Conservation (phyloP, 2,113 vertebrate genomes). For the Willisornis vidua region DNA sequence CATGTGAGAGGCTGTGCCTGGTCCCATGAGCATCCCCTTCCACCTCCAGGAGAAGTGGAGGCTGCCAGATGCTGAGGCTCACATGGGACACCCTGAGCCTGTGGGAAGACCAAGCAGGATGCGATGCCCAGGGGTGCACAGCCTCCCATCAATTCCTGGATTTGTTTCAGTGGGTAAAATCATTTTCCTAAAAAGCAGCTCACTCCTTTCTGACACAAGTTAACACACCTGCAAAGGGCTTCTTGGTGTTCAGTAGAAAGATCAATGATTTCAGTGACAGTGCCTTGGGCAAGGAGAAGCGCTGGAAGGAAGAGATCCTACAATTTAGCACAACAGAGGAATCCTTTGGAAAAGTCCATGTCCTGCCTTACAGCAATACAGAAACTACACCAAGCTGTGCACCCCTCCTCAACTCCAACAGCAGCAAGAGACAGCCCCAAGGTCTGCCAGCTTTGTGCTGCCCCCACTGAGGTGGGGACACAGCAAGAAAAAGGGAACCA, state of each 20-base stretch:
- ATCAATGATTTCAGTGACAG: slow-evolving; percentile 1
- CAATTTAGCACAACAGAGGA: not conserved
- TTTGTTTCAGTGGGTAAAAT: not conserved
- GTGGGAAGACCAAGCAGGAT: not conserved
- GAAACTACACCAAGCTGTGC: not conserved
- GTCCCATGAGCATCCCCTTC: not conserved
- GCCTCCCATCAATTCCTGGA: rapidly evolving
- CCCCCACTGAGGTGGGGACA: not conserved
- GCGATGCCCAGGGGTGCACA: rapidly evolving
- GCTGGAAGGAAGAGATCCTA: not conserved
- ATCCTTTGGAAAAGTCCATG: not conserved
- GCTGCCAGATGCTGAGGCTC: not conserved
- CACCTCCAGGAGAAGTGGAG: not conserved
- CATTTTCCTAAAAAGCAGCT: not conserved
- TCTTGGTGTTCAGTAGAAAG: not conserved
- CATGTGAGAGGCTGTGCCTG: not conserved
- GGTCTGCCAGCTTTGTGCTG: not conserved
- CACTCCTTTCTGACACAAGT: not conserved
- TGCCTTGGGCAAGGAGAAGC: not conserved
- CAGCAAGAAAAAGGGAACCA: not conserved
- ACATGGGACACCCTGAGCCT: not conserved
- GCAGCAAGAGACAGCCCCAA: not conserved
- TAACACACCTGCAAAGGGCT: not conserved
- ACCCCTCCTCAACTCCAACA: not conserved
- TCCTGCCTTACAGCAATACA: not conserved